phyloP scores from a whole-genome alignment of 2,113 vertebrate species.

The Mugil cephalus region DNA sequence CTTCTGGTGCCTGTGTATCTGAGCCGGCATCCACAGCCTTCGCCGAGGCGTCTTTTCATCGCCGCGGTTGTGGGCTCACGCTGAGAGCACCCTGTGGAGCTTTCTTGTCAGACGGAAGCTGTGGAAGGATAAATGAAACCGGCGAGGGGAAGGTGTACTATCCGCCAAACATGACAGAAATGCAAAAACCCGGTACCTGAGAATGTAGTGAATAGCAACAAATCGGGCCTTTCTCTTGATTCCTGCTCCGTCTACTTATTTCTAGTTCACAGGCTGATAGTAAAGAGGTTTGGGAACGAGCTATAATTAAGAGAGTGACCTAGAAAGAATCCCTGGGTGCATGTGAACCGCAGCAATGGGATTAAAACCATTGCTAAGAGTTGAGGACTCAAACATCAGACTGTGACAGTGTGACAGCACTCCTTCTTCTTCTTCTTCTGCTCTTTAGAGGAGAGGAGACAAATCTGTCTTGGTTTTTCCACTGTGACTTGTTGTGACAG shows the following conservation, averaged over 20 bases:
- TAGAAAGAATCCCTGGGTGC: constrained; percentile 67
- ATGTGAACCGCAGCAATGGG: constrained; percentile 35
- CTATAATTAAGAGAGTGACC: constrained; percentile 73
- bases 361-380: constrained; percentile 32
- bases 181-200: background rate
- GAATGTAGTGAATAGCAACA: background rate
- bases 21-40: constrained; percentile 36
- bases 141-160: too few relatives aligned
- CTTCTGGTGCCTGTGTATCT: constrained; percentile 10
- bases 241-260: background rate
- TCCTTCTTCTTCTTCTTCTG: too few relatives aligned
- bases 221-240: too few relatives aligned
- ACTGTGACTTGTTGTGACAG: constrained; percentile 41
- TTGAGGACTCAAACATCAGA: constrained; percentile 12
- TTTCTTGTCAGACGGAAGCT: constrained; percentile 34
- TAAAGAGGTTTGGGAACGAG: constrained; percentile 44
- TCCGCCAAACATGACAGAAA: constrained; percentile 3
- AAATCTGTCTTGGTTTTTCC: too few relatives aligned
- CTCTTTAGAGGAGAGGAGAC: too few relatives aligned
- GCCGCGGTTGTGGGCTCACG: constrained; percentile 9
- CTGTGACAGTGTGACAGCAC: background rate
- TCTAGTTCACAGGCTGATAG: constrained; percentile 38
- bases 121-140: too few relatives aligned
- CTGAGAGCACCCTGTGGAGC: constrained; percentile 20
- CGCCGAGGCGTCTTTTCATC: constrained; percentile 37